Conservation (phyloP, 64 coral and sea anemone species). For the Pocillopora damicornis region DNA sequence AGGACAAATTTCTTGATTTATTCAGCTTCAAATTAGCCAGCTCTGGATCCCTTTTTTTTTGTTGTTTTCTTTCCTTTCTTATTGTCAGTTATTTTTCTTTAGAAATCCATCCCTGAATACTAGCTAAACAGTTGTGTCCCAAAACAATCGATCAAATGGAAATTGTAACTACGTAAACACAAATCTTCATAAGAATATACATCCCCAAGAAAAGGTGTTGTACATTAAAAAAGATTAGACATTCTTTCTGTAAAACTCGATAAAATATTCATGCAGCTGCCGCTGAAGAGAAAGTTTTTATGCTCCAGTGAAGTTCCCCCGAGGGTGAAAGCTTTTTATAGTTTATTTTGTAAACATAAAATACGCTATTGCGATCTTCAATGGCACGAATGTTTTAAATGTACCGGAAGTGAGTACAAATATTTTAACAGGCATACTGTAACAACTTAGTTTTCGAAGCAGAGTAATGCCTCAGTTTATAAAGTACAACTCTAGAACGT, state of each 20-base stretch:
- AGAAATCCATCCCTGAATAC: conserved; percentile 31
- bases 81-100: conserved; percentile 24
- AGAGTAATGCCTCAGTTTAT: conserved; percentile 29
- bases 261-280: conserved; percentile 87
- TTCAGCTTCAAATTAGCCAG: not conserved
- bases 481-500: conserved; percentile 44
- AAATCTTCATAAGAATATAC: conserved; percentile 58
- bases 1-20: conserved; percentile 7
- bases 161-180: conserved; percentile 46
- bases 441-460: not conserved
- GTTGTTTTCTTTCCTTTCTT: no score
- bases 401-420: not conserved
- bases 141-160: conserved; percentile 45
- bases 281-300: conserved; percentile 33
- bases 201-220: conserved; percentile 51
- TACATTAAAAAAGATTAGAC: conserved; percentile 75
- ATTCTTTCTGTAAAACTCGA: conserved; percentile 73
- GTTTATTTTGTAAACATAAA: conserved; percentile 20
- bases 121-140: conserved; percentile 26
- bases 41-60: not conserved
- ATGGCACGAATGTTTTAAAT: not conserved
- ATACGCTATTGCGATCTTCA: not conserved
- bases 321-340: conserved; percentile 42
- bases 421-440: not conserved
- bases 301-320: conserved; percentile 46